phyloP scores from a whole-genome alignment of 2,888 invertebrate genomes.

The Limenitis camilla region DNA sequence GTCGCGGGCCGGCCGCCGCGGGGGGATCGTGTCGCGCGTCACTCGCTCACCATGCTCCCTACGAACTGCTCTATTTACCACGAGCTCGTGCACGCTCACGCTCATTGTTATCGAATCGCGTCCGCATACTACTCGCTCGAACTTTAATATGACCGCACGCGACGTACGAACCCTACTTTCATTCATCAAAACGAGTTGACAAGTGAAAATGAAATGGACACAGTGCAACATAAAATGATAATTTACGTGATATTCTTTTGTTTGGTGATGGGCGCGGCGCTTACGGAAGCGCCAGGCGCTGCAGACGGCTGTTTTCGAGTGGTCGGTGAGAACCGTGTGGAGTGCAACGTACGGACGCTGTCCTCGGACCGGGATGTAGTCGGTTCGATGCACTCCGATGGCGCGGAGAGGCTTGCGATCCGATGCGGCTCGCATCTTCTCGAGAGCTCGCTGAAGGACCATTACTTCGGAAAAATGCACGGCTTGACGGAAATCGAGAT shows the following conservation, averaged over 20 bases:
- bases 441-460: slow-evolving; percentile 84
- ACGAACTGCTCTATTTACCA: slow-evolving; percentile 45
- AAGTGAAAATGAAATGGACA: slow-evolving; percentile 70
- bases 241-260: slow-evolving; percentile 69
- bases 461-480: slow-evolving; percentile 82
- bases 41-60: slow-evolving; percentile 29
- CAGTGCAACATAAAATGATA: slow-evolving; percentile 70
- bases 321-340: slow-evolving; percentile 58
- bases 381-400: slow-evolving; percentile 78
- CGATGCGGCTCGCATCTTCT: slow-evolving; percentile 76
- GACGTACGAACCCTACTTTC: slow-evolving; percentile 44
- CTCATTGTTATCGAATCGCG: slow-evolving; percentile 49
- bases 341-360: slow-evolving; percentile 81
- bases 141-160: slow-evolving; percentile 57
- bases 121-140: slow-evolving; percentile 42
- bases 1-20: slow-evolving; percentile 64
- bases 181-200: slow-evolving; percentile 54
- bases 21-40: slow-evolving; percentile 51
- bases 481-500: slow-evolving; percentile 85
- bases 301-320: slow-evolving; percentile 64
- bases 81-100: slow-evolving; percentile 44
- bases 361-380: slow-evolving; percentile 80
- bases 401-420: slow-evolving; percentile 82
- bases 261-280: slow-evolving; percentile 72
- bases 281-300: slow-evolving; percentile 66